Evolutionary conservation across 2,113 vertebrate genomes (phyloP).

Genomic region (Telmatochromis brichardi): DNA sequence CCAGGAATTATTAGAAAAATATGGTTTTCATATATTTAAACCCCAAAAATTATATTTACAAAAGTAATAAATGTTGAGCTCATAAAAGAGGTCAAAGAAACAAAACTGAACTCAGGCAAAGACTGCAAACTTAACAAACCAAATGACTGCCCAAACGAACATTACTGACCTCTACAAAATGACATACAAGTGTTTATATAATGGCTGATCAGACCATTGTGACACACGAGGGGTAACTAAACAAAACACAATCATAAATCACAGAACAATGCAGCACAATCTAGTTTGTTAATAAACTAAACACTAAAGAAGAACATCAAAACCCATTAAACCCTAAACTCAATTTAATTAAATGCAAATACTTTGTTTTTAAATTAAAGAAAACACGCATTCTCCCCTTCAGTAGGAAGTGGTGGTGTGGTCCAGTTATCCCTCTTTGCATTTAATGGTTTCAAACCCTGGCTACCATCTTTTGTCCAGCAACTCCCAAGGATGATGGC

Average conservation of each 20-base stretch:
- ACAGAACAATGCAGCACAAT: background rate
- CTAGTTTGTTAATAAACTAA: background rate
- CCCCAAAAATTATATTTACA: too few species aligned
- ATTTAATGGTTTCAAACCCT: background rate
- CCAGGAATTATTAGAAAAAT: too few species aligned
- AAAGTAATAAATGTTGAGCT: background rate
- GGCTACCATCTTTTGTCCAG: fast-evolving
- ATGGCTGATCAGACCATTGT: background rate
- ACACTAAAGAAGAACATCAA: fast-evolving
- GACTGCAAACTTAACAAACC: background rate
- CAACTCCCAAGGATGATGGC: background rate
- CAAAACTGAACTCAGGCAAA: background rate
- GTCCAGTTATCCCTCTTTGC: background rate
- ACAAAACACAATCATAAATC: background rate
- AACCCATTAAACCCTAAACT: background rate
- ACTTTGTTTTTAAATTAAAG: background rate
- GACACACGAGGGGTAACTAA: fast-evolving
- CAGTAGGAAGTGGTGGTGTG: background rate
- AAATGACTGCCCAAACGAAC: fast-evolving
- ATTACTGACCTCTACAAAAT: fast-evolving
- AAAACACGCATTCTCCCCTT: background rate
- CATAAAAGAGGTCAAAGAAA: background rate
- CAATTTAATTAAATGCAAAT: background rate
- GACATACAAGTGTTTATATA: background rate
- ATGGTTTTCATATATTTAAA: too few species aligned